phyloP scores from a whole-genome alignment of 1,140 invertebrate genomes.

The Chrysopa pallens region DNA sequence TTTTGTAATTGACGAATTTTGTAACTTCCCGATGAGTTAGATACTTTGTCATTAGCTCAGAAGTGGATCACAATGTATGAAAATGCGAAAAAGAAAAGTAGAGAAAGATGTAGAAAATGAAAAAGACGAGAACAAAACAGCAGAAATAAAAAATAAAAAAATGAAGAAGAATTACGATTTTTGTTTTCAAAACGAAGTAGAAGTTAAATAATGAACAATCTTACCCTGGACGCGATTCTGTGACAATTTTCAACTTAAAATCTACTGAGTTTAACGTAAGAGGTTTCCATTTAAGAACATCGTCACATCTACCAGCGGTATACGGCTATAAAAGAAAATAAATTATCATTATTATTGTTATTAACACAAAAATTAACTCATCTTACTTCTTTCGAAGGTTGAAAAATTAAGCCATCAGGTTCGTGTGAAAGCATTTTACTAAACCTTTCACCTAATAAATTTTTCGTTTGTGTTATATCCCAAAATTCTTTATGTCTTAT shows the following conservation, averaged over 20 bases:
- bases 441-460: slow-evolving; percentile 74
- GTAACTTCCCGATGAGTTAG: too few relatives aligned
- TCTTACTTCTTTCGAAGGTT: slow-evolving; percentile 63
- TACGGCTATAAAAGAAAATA: slow-evolving; percentile 50
- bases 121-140: too few relatives aligned
- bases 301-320: slow-evolving; percentile 56
- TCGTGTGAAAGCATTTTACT: slow-evolving; percentile 72
- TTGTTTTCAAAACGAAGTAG: too few relatives aligned
- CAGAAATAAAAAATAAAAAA: too few relatives aligned
- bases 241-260: slow-evolving; percentile 74
- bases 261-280: slow-evolving; percentile 85
- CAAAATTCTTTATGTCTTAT: slow-evolving; percentile 80
- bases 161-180: too few relatives aligned
- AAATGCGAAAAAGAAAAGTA: too few relatives aligned
- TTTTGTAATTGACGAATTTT: too few relatives aligned
- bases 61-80: too few relatives aligned
- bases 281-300: slow-evolving; percentile 97
- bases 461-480: slow-evolving; percentile 47
- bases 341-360: slow-evolving; percentile 2
- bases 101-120: too few relatives aligned
- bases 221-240: slow-evolving; percentile 52
- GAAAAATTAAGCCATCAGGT: slow-evolving; percentile 96
- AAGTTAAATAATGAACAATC: too few relatives aligned
- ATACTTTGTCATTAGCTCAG: too few relatives aligned
- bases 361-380: slow-evolving; percentile 1